Evolutionary conservation across 2,797 vertebrate genomes (phyloP).

Genomic region (Loriculus beryllinus): DNA sequence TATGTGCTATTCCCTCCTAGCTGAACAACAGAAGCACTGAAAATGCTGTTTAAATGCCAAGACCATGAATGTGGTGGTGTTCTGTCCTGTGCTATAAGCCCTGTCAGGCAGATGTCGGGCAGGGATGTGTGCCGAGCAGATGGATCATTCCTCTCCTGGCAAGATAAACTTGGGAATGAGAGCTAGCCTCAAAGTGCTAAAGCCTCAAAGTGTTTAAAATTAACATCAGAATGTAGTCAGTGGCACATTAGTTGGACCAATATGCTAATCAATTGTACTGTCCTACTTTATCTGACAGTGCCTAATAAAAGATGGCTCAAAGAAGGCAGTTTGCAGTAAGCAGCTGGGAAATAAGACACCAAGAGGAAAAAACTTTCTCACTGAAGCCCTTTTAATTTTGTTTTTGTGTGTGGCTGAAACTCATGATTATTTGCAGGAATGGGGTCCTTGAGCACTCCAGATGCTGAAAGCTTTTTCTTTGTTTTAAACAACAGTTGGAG

Average conservation of each 20-base stretch:
- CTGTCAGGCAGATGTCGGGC: neutral
- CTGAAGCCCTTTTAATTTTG: neutral
- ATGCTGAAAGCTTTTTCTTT: neutral
- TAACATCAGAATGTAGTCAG: neutral
- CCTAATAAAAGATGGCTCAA: neutral
- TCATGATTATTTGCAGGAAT: neutral
- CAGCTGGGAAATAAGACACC: neutral
- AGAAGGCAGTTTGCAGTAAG: neutral
- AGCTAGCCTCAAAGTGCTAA: neutral
- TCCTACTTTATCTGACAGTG: neutral
- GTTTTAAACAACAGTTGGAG: neutral
- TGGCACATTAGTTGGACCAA: neutral
- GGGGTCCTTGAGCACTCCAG: neutral
- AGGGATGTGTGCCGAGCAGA: neutral
- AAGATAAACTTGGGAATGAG: neutral
- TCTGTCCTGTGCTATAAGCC: neutral
- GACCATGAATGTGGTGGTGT: neutral
- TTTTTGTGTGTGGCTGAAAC: neutral
- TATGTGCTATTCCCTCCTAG: neutral
- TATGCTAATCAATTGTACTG: neutral
- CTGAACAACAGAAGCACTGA: neutral
- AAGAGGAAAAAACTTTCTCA: neutral
- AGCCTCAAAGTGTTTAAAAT: conserved; percentile 4
- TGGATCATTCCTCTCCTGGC: neutral
- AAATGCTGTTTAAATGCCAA: neutral